Conservation (phyloP, 2,797 vertebrate genomes). For the Nyctibius grandis region DNA sequence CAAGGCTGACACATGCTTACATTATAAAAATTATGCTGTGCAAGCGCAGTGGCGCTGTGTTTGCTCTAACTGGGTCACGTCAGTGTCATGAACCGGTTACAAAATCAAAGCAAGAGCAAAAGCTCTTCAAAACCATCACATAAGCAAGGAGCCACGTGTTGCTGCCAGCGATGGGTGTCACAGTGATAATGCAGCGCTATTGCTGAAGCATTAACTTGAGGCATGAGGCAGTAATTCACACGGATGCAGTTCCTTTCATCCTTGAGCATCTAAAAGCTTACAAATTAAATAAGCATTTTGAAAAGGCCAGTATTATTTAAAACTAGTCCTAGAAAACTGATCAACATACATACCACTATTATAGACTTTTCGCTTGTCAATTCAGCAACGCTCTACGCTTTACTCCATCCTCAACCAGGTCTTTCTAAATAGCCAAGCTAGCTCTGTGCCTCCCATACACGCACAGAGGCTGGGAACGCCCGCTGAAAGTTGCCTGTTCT, state of each 20-base stretch:
- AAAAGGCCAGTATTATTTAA: background rate
- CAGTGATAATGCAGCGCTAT: background rate
- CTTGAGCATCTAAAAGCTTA: background rate
- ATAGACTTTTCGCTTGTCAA: background rate
- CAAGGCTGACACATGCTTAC: background rate
- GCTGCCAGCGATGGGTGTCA: background rate
- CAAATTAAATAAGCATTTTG: background rate
- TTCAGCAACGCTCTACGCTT: background rate
- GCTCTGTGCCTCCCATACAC: background rate
- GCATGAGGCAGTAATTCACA: background rate
- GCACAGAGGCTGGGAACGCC: background rate
- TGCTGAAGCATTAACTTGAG: background rate
- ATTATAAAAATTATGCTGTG: slow-evolving; percentile 1
- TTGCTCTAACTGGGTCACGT: background rate
- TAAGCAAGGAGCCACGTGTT: background rate
- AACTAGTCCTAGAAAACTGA: background rate
- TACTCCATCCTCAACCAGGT: background rate
- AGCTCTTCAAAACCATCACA: background rate
- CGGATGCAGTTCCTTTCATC: background rate
- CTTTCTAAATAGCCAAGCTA: background rate
- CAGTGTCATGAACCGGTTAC: background rate
- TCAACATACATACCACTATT: background rate
- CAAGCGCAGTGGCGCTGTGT: background rate
- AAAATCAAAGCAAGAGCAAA: slow-evolving; percentile 12
- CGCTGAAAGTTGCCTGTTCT: background rate